Evolutionary conservation across 1,140 invertebrate genomes (phyloP).

Genomic region (Littorina saxatilis): DNA sequence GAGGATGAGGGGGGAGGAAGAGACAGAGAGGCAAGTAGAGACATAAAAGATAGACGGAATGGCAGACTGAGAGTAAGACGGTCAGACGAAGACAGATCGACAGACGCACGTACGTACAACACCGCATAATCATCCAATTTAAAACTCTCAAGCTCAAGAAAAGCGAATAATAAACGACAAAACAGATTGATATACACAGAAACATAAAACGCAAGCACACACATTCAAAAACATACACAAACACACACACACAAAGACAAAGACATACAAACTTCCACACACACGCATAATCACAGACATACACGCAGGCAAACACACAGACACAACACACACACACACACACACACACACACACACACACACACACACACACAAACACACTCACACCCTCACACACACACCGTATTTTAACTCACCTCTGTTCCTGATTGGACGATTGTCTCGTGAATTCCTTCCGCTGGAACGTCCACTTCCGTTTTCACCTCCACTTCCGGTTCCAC

Average conservation of each 20-base stretch:
- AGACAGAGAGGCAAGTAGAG: neutral
- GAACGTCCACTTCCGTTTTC: constrained; percentile 33
- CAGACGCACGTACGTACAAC: neutral
- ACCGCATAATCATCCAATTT: neutral
- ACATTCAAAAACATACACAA: neutral
- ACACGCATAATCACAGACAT: neutral
- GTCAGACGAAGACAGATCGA: neutral
- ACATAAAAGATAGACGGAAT: neutral
- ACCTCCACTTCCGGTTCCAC: constrained; percentile 20
- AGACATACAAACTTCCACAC: neutral
- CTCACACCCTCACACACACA: too few species aligned
- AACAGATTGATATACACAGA: too few species aligned
- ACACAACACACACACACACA: constrained; percentile 1
- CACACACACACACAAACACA: neutral
- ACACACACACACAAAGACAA: neutral
- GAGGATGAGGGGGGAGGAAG: neutral
- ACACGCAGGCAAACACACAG: constrained; percentile 26
- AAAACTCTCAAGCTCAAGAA: too few species aligned
- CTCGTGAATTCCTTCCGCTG: constrained; percentile 35
- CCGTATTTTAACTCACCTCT: constrained; percentile 11
- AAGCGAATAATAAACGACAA: too few species aligned
- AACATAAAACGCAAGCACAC: neutral
- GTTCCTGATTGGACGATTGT: constrained; percentile 21
- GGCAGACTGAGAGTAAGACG: neutral
- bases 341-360: neutral